Evolutionary conservation across 2,113 vertebrate genomes (phyloP).

Genomic region (Gavia stellata): DNA sequence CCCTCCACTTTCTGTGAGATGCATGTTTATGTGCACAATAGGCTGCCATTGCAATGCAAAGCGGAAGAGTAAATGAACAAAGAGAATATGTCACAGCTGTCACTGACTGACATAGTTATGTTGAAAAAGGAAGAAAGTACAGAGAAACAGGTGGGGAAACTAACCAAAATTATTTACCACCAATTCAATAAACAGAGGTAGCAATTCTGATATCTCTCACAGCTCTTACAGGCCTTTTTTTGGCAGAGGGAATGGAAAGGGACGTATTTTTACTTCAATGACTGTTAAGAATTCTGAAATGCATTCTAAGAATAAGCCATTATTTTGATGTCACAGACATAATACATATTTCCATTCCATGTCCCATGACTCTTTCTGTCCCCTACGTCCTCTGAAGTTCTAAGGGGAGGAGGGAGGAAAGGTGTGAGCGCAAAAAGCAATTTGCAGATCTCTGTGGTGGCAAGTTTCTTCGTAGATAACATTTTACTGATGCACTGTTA

Average conservation of each 20-base stretch:
- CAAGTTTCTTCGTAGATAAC: background rate
- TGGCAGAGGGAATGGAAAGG: background rate
- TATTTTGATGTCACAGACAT: background rate
- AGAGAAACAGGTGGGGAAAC: background rate
- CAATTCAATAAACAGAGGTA: background rate
- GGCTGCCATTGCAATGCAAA: background rate
- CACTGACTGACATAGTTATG: background rate
- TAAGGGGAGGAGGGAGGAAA: background rate
- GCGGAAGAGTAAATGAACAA: constrained; percentile 29
- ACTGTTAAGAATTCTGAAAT: background rate
- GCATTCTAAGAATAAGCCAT: background rate
- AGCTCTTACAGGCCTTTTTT: background rate
- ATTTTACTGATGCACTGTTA: background rate
- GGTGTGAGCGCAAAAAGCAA: background rate
- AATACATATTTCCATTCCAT: background rate
- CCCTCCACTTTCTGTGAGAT: background rate
- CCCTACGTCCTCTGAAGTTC: background rate
- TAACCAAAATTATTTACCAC: background rate
- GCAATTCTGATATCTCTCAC: background rate
- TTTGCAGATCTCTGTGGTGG: background rate
- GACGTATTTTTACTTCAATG: background rate
- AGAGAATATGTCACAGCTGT: background rate
- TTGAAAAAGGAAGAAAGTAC: background rate
- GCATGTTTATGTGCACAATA: background rate
- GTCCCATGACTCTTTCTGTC: background rate